Evolutionary conservation across 2,113 vertebrate genomes (phyloP).

Genomic region (Hyaena hyaena): DNA sequence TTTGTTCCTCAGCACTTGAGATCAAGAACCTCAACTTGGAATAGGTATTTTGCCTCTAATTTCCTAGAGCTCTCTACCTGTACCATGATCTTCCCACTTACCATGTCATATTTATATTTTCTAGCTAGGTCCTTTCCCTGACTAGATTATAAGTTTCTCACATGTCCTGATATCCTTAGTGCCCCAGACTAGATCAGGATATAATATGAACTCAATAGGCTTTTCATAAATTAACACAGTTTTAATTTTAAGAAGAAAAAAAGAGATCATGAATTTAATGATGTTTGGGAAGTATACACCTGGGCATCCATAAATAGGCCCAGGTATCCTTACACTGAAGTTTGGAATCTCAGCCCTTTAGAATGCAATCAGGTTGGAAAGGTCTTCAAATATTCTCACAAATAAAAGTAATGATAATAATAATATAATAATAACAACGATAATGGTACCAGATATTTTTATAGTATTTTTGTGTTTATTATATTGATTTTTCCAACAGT

Average conservation of each 20-base stretch:
- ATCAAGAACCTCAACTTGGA: background rate
- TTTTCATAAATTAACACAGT: slow-evolving; percentile 8
- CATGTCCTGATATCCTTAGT: background rate
- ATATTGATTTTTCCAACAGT: slow-evolving; percentile 21
- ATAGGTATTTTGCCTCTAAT: background rate
- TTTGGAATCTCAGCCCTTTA: background rate
- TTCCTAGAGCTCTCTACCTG: background rate
- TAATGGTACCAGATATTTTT: background rate
- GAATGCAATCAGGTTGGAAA: background rate
- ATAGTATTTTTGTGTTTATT: slow-evolving; percentile 20
- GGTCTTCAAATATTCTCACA: background rate
- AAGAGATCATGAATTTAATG: background rate
- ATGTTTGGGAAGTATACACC: background rate
- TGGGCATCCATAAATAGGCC: background rate
- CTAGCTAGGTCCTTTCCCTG: background rate
- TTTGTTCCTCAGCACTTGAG: background rate
- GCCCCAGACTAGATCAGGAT: background rate
- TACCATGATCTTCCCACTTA: background rate
- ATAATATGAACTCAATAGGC: background rate
- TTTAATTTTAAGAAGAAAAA: background rate
- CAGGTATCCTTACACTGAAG: background rate
- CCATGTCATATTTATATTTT: background rate
- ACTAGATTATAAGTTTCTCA: background rate
- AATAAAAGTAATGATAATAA: background rate
- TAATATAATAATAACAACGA: background rate